Base-by-base conservation (phyloP, 2,888 invertebrate species). In the Neocrepidodera transversa region DNA sequence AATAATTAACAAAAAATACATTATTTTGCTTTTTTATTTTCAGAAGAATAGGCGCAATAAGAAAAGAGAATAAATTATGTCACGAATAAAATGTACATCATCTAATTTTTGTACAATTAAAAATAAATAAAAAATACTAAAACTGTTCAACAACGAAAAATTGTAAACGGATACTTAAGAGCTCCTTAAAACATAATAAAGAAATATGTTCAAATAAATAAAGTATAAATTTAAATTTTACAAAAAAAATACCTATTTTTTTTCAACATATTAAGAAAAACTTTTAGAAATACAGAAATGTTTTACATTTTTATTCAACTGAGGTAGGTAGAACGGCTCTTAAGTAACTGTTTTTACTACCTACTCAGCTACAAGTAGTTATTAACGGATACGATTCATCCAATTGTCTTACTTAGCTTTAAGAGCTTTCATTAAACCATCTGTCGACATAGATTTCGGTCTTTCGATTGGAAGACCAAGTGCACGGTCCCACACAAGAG, bases 401-500 rank as follows among this genome's bases (percentile, higher is more conserved):
- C 11, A 43, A 26, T 42, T 13, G 11, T 17, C 53, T 54, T 63
- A 65, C 61, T 63, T 59, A 23, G 63, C 70, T 49, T 71, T 72
- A n/a, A 71, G 63, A 5, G 64, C 47, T 43, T 73, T 72, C 77
- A 82, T 81, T 43, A 90, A 82, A 50, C 84, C 85, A 58, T 88
- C 86, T 23, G 90, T 92, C 72, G 92, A 91, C 82, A 93, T 85
- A 5, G 94, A 94, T 82, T 95, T 95, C 59, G 85, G 95, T 83
- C 87, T 87, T 82, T 95, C 94, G 72, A 95, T 87, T 67, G 93
- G 93, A 20, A 93, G 82, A 52, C 92, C 92, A 63, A 94, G 85
- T 32, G 92, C 93, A 64, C 94, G 85, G 68, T 91, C 91, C 94
- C 94, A 94, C 65, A 94, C 86, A 65, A 93, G 82, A 60, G 92